Conservation (phyloP, 2,797 vertebrate species). For the Phalloptychus januarius region DNA sequence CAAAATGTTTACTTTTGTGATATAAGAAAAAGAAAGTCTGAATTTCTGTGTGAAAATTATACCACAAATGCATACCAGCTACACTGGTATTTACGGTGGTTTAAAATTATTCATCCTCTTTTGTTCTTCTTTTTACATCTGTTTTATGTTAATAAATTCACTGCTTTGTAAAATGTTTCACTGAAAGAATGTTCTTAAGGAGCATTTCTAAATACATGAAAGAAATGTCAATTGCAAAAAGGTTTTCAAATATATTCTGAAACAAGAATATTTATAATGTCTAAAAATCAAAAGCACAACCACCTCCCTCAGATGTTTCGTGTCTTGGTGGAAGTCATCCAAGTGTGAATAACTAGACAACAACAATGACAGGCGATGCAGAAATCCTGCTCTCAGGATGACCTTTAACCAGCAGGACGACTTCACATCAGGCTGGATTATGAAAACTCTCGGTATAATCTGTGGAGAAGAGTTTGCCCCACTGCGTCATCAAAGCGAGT, state of each 20-base stretch:
- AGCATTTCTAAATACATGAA: constrained; percentile 28
- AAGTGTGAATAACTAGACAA: constrained; percentile 39
- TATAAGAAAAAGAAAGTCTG: not conserved
- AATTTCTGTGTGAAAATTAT: not conserved
- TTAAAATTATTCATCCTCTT: not conserved
- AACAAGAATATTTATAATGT: constrained; percentile 1
- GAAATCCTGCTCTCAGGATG: constrained; percentile 51
- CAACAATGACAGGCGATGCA: constrained; percentile 42
- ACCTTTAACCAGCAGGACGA: constrained; percentile 66
- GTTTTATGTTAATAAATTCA: constrained; percentile 35
- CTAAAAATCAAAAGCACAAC: not conserved
- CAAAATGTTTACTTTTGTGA: not conserved
- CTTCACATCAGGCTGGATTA: constrained; percentile 28
- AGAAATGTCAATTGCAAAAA: not conserved
- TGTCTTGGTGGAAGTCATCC: constrained; percentile 21
- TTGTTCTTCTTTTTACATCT: constrained; percentile 26
- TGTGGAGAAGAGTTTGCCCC: constrained; percentile 52
- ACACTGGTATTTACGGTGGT: not conserved
- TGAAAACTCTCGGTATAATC: constrained; percentile 53
- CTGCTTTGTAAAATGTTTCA: constrained; percentile 35
- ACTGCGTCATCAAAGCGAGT: constrained; percentile 70
- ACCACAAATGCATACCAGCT: too few relatives aligned
- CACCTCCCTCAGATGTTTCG: not conserved
- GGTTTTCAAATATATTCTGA: not conserved
- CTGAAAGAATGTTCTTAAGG: constrained; percentile 31